A percentile compares a stretch with the other conserved stretches of the same genome.
These are phyloP conservation scores for Drosophila arawakana DNA, from an alignment of 1,140 invertebrate genomes.

Conservation along the genomic window DNA sequence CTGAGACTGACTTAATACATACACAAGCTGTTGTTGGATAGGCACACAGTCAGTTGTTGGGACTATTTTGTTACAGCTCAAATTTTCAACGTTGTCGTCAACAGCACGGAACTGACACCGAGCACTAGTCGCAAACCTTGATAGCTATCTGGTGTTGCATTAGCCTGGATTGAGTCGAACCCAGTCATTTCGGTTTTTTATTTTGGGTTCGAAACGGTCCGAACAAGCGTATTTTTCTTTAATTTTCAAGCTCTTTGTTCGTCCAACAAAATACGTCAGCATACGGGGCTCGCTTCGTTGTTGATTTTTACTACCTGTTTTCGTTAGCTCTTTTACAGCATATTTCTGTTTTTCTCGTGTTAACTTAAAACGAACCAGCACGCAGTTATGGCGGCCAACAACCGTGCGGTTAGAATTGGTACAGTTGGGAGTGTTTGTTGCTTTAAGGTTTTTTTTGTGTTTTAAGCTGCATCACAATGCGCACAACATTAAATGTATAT, in stretches of 20 bases:
- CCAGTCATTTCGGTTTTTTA: constrained; percentile 8
- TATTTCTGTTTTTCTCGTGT: constrained; percentile 60
- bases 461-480: constrained; percentile 16
- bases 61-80: constrained; percentile 44
- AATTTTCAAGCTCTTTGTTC: constrained; percentile 65
- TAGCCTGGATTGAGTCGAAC: constrained; percentile 28
- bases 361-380: constrained; percentile 61
- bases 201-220: constrained; percentile 18
- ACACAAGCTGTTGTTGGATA: constrained; percentile 16
- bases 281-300: constrained; percentile 39
- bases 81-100: constrained; percentile 63
- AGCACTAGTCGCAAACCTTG: constrained; percentile 1
- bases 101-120: constrained; percentile 23
- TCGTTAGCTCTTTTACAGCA: constrained; percentile 66
- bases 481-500: constrained; percentile 7
- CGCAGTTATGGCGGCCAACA: constrained; percentile 42
- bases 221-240: constrained; percentile 59
- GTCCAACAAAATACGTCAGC: constrained; percentile 29
- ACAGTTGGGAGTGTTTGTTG: constrained; percentile 63
- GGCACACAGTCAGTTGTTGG: constrained; percentile 24
- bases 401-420: constrained; percentile 61
- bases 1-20: constrained; percentile 30
- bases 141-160: constrained; percentile 21
- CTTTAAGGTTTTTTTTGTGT: constrained; percentile 20
- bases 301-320: constrained; percentile 79